Base-by-base conservation (phyloP, 2,888 invertebrate species). In the Eledona agricola region DNA sequence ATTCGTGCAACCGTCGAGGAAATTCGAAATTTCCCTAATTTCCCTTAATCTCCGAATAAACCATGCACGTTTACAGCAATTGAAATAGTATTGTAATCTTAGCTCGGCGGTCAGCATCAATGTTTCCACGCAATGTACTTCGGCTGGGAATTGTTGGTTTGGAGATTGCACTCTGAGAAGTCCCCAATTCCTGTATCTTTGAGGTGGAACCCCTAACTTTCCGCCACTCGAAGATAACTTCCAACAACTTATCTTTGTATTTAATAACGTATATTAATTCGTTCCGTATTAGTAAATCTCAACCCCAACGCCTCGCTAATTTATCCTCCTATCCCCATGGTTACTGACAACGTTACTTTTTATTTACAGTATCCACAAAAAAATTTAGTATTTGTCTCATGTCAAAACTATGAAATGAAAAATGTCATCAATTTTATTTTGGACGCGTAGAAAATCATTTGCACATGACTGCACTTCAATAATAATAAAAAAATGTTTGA, bases 61-160 rank as follows among this genome's bases (percentile, higher is more conserved):
- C 49, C 52, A 56, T 56, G 52, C 49, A 56, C 52, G 56, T 51
- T 56, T 56, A 22, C 61, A 56, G 64, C 67, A 73, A 73, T 72
- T 71, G 72, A 72, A 72, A 73, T 72, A 70, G 64, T 69, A 67
- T 70, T 71, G 71, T 72, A 73, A 73, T 74, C 73, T 73, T 63
- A 69, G 70, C 70, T 71, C 66, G 66, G 72, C 72, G 74, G 74
- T 74, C 74, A 74, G 69, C 75, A 73, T 74, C 72, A 73, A 73
- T 73, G 74, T 74, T 75, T 75, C 70, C 70, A 69, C 66, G 71
- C 74, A 70, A 75, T 75, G 69, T 74, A 75, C 67, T 72, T 66
- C 66, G 69, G 69, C 66, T 66, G 68, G 66, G 63, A 71, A 71
- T 71, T 71, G 70, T 68, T 69, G 69, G 69, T 69, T 68, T 64